Evolutionary conservation across 2,797 vertebrate species (phyloP).

Genomic region (Petrocephalus schoutedeni): DNA sequence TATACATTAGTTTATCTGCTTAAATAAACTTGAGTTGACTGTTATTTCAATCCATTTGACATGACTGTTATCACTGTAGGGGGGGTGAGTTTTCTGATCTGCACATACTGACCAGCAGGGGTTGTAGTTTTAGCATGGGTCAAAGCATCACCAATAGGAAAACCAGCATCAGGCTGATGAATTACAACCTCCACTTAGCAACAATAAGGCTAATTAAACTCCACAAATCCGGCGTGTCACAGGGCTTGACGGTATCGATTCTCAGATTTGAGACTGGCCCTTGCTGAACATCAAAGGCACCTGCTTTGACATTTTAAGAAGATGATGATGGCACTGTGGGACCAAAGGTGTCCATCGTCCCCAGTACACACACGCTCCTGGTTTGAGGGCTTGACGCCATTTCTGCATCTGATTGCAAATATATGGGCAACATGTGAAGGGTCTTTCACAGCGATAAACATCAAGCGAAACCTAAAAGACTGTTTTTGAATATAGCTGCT

Average conservation of each 20-base stretch:
- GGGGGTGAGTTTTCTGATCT: conserved; percentile 17
- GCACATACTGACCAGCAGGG: conserved; percentile 26
- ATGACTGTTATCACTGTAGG: conserved; percentile 61
- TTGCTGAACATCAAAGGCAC: not conserved
- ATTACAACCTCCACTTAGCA: not conserved
- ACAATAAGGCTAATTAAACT: not conserved
- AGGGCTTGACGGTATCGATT: not conserved
- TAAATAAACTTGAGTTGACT: conserved; percentile 58
- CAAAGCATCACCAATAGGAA: not conserved
- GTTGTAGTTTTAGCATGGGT: conserved; percentile 26
- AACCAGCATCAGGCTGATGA: not conserved
- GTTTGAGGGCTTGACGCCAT: not conserved
- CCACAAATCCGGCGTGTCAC: not conserved
- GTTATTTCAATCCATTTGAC: conserved; percentile 51
- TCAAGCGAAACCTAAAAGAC: conserved; percentile 55
- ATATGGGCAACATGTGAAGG: not conserved
- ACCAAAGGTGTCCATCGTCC: not conserved
- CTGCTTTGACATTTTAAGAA: not conserved
- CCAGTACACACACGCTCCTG: not conserved
- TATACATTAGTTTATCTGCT: conserved; percentile 20
- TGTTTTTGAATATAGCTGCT: conserved; percentile 62
- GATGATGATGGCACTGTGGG: no score
- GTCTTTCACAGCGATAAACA: not conserved
- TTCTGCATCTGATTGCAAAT: not conserved
- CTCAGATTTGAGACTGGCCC: not conserved